Evolutionary conservation across 2,113 vertebrate genomes (phyloP).

Genomic region (Prionailurus viverrinus): DNA sequence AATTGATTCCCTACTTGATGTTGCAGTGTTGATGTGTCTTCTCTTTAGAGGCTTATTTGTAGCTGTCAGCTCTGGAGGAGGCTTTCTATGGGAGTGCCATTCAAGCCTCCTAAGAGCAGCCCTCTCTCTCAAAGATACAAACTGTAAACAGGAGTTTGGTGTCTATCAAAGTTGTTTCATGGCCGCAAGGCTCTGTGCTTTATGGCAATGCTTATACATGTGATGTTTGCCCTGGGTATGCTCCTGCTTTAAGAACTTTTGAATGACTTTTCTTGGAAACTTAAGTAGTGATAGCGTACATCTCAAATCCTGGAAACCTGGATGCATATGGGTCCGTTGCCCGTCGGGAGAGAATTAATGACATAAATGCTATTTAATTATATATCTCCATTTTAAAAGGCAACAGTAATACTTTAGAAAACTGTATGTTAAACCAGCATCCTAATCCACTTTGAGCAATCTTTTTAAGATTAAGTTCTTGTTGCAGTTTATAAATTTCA

Average conservation of each 20-base stretch:
- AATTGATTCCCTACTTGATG: too few species aligned
- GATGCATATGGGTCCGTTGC: neutral
- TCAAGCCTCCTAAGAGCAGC: neutral
- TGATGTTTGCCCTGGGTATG: neutral
- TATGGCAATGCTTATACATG: neutral
- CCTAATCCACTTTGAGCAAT: neutral
- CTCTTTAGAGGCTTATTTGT: neutral
- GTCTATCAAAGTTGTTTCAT: neutral
- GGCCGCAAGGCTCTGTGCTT: neutral
- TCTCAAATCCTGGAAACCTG: neutral
- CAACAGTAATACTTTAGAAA: slow-evolving; percentile 13
- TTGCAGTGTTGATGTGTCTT: neutral
- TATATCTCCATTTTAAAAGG: slow-evolving; percentile 25
- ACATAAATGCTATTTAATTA: slow-evolving; percentile 24
- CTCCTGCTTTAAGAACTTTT: neutral
- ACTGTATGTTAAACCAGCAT: neutral
- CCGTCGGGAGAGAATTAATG: neutral
- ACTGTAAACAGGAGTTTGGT: neutral
- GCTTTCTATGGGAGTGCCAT: neutral
- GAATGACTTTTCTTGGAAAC: neutral
- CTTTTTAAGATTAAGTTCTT: neutral
- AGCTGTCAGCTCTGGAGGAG: neutral
- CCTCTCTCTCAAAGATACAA: neutral
- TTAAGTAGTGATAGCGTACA: neutral
- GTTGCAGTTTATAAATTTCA: neutral